Conservation (phyloP, 2,888 invertebrate species). For the Aspidiotus destructor region DNA sequence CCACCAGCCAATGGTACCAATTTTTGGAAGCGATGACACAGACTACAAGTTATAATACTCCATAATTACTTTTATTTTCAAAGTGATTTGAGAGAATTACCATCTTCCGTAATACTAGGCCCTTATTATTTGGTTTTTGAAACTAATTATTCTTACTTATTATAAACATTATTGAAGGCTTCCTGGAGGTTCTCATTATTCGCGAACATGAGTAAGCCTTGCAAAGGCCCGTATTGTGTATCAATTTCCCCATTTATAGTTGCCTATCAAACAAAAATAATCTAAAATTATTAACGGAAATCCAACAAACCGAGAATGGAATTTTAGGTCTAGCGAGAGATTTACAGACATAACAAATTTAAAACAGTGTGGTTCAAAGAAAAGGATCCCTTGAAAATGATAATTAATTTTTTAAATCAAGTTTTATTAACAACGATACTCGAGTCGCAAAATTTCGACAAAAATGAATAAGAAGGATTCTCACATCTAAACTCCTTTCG, state of each 20-base stretch:
- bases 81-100: background rate
- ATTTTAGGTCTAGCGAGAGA: no score
- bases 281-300: no score
- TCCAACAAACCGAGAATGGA: no score
- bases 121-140: no score
- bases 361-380: no score
- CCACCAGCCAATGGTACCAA: background rate
- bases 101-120: no score
- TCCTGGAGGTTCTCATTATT: background rate
- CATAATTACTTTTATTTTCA: background rate
- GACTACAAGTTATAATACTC: background rate
- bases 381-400: background rate
- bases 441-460: background rate
- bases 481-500: background rate
- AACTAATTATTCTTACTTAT: background rate
- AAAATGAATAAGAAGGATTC: background rate
- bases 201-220: background rate
- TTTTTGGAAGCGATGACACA: background rate
- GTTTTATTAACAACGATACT: background rate
- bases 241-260: background rate
- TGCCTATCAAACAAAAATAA: no score
- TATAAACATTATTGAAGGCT: background rate
- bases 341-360: no score
- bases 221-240: background rate
- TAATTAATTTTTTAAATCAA: background rate